phyloP scores from a whole-genome alignment of 2,113 vertebrate genomes.

The Phyllostomus discolor region DNA sequence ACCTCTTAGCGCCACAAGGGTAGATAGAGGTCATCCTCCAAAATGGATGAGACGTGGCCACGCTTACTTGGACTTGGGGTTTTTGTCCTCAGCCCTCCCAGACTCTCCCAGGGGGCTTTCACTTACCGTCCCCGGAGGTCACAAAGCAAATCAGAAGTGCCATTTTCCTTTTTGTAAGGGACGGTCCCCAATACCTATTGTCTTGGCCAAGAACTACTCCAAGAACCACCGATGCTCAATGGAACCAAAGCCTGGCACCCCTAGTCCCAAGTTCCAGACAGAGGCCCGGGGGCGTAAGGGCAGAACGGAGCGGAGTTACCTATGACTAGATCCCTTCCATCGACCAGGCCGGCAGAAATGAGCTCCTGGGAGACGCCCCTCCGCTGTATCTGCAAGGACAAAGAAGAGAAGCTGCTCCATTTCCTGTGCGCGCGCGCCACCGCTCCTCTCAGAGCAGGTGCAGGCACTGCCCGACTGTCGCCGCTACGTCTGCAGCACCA shows the following conservation, averaged over 20 bases:
- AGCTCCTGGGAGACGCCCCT: conserved; percentile 98
- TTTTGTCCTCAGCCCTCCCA: not conserved
- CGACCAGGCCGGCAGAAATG: conserved; percentile 97
- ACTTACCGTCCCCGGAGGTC: not conserved
- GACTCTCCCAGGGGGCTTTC: not conserved
- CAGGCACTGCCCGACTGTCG: not conserved
- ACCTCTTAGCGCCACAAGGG: not conserved
- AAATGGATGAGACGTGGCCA: not conserved
- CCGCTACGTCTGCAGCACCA: not conserved
- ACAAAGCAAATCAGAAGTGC: not conserved
- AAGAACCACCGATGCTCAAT: not conserved
- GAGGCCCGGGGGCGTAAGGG: not conserved
- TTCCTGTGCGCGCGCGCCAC: not conserved
- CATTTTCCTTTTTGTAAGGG: not conserved
- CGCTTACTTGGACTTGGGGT: not conserved
- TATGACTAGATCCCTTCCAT: conserved; percentile 97
- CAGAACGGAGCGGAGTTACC: conserved; percentile 79
- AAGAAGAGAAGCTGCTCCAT: not conserved
- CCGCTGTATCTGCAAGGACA: conserved; percentile 91
- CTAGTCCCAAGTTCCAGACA: not conserved
- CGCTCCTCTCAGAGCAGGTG: not conserved
- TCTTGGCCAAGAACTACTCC: not conserved
- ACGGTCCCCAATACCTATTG: not conserved
- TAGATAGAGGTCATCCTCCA: not conserved
- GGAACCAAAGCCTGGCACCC: not conserved